phyloP scores from a whole-genome alignment of 2,113 vertebrate species.

The Urocynchramus pylzowi region DNA sequence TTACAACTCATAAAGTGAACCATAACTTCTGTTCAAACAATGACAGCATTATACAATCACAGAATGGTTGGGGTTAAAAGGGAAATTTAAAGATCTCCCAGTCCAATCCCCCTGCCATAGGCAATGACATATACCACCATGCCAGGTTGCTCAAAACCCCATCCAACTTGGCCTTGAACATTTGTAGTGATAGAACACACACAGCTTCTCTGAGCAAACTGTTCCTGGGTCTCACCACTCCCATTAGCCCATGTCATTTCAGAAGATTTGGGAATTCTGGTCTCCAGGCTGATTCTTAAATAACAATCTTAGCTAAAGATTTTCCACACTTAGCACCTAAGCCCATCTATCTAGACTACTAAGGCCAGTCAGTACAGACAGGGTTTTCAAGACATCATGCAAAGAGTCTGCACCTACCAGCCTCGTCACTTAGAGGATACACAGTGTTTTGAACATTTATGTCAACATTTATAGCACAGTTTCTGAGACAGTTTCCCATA shows the following conservation, averaged over 20 bases:
- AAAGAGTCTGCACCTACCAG: neutral
- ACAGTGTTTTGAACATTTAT: neutral
- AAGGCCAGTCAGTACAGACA: neutral
- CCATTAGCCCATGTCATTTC: fast-evolving
- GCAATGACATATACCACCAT: neutral
- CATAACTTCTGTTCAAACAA: neutral
- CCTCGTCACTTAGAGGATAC: neutral
- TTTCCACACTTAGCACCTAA: neutral
- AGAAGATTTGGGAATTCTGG: neutral
- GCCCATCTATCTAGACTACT: neutral
- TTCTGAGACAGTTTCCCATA: neutral
- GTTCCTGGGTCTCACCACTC: neutral
- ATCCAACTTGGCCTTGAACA: neutral
- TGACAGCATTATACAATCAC: neutral
- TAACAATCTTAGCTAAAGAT: neutral
- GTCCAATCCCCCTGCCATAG: neutral
- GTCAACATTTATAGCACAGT: neutral
- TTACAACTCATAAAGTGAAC: neutral
- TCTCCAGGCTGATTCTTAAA: neutral
- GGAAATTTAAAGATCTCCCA: neutral
- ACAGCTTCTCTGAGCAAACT: neutral
- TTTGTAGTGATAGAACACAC: neutral
- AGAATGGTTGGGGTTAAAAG: neutral
- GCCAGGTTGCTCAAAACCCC: neutral
- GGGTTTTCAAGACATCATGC: neutral